Base-by-base conservation (phyloP, 1,140 invertebrate species). In the Conus ventricosus region DNA sequence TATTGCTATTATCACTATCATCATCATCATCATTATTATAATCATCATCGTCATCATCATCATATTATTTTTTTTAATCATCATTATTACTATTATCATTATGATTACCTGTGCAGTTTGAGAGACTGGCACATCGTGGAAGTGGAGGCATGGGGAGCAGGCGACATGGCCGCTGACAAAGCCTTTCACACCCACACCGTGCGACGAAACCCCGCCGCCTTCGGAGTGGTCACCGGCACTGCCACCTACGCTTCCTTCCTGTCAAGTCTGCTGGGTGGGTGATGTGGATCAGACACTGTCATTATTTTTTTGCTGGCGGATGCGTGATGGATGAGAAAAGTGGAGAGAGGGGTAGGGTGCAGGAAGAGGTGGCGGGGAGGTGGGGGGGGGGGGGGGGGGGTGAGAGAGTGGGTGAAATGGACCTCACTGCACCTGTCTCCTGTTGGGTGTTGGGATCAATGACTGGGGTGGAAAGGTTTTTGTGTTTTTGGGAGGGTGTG, bases 51-150 rank as follows among this genome's bases (percentile, higher is more conserved):
- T 39, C 39, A 39, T 39, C 0, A 39, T 3, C 39, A 39, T 39
- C 39, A 39, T 39, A 39, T 39, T 39, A 39, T 39, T 39, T 39
- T 39, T 39, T 39, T 39, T 39, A 1, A 39, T 39, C 39, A 39
- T 39, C 0, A 39, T 39, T 82, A 23, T 13, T 60, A 20, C 8
- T 8, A 57, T n/a, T 57, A 71, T 60, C 20, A 51, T 25, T 75
- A 20, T 57, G 17, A 85, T 67, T 71, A 51, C 57, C 63, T 80
- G 91, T 89, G 20, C 89, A 96, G 96, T 78, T 89, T 96, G 54
- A 92, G 90, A 60, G 95, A 96, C 87, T 96, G 96, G 95, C 96
- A 97, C 92, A 95, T 96, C 51, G 96, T 97, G 13, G 96, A 96
- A 92, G 95, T 96, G 57, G 96, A 96, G 81, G 95, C 95, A 4